These are phyloP conservation scores for Laticauda colubrina DNA, from an alignment of 2,113 vertebrate genomes.

Conservation along the genomic window DNA sequence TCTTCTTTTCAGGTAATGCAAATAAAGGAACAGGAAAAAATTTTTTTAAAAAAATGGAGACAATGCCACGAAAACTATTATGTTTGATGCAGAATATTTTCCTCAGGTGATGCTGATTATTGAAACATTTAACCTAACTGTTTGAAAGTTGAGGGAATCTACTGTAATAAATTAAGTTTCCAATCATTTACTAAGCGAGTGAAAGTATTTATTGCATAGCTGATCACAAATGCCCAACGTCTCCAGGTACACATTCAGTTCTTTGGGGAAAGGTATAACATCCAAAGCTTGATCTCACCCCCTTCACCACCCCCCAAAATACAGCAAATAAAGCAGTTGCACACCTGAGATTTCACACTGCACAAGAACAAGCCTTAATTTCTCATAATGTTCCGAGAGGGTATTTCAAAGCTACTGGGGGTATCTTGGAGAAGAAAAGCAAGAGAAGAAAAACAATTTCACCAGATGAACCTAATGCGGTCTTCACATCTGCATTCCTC, in stretches of 20 bases:
- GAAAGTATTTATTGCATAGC: background rate
- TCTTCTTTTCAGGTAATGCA: background rate
- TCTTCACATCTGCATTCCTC: background rate
- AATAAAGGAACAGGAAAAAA: background rate
- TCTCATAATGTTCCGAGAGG: background rate
- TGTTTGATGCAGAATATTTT: background rate
- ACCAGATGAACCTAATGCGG: background rate
- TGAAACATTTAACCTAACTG: background rate
- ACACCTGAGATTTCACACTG: slow-evolving; percentile 14
- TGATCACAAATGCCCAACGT: background rate
- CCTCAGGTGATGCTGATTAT: background rate
- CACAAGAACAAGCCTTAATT: background rate
- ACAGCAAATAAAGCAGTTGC: background rate
- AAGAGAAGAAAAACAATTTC: background rate
- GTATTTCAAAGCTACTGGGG: background rate
- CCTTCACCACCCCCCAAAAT: background rate
- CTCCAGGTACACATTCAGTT: slow-evolving; percentile 23
- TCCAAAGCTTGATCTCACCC: background rate
- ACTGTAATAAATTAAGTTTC: slow-evolving; percentile 9
- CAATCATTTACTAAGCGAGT: background rate
- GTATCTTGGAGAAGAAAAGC: background rate
- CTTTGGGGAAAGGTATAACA: slow-evolving; percentile 2
- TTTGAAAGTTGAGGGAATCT: background rate
- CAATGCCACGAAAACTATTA: background rate
- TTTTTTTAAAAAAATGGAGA: background rate